Base-by-base conservation (phyloP, 2,113 vertebrate species). In the Heterotilapia buettikoferi region DNA sequence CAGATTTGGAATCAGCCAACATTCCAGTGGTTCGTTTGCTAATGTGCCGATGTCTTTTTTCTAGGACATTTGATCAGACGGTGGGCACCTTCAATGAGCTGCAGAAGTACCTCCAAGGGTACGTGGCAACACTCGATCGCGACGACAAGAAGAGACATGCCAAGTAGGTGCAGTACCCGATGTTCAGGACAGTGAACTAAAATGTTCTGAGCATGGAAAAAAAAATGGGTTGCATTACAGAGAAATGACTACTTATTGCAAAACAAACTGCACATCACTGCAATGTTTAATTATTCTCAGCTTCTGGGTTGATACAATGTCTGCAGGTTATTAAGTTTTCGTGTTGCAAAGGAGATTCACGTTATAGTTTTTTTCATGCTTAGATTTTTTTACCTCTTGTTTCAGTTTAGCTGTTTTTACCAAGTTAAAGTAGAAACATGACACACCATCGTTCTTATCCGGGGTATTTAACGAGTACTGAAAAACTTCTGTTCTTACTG, bases 41-140 rank as follows among this genome's bases (percentile, higher is more conserved):
- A 56, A 90, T 7, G 12, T 84, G 47, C 16, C 2, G 19, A 21
- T n/a, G 36, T 68, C 82, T 24, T 80, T 81, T 53, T 82, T 61
- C 5, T 24, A 97, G 96, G 88, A 97, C 96, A 7, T 97, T 97
- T 38, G 94, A 95, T 90, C 96, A 96, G 92, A 97, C 96, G 1
- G 96, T 97, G 38, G 96, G 96, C 12, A 97, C 96, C n/a, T 96
- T 97, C 86, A 95, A 95, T 2, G 96, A 97, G 91, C 96, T 97
- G 80, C 96, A 97, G 93, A 96, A 93, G 54, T 95, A 96, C 88
- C 96, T 97, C 18, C 95, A 97, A 76, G 96, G 96, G 13, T 97
- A 97, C 84, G 96, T 97, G 83, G 96, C 96, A 2, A 95, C 93
- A 12, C 95, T 97, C 1, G 90, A 96, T 16, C 95, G 94, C 1